A percentile compares a stretch with the other conserved stretches of the same genome.
These are phyloP conservation scores for Oncopodura yosiiana DNA, from an alignment of 1,140 invertebrate genomes.

Conservation along the genomic window DNA sequence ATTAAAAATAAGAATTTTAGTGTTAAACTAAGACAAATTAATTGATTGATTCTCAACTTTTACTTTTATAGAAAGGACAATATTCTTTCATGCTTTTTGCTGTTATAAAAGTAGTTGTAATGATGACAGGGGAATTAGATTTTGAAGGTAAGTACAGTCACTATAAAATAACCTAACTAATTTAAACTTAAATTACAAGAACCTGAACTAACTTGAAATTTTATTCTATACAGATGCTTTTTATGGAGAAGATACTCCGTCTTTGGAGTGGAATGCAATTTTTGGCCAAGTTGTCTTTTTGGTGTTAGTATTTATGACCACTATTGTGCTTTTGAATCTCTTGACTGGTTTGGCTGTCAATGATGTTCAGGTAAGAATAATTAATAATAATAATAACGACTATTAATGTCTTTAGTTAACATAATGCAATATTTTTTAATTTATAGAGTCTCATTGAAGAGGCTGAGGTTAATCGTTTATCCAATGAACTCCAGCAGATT, in stretches of 20 bases:
- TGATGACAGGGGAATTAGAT: conserved; percentile 28
- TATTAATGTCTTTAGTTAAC: conserved; percentile 9
- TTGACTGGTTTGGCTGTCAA: conserved; percentile 24
- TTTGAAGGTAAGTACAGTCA: no score
- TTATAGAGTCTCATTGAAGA: conserved; percentile 24
- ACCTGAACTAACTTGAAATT: no score
- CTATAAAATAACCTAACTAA: no score
- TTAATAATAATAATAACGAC: neutral
- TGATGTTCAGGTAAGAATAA: conserved; percentile 17
- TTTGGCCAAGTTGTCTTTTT: conserved; percentile 18
- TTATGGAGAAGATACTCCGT: conserved; percentile 13
- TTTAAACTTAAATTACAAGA: no score
- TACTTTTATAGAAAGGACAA: conserved; percentile 19
- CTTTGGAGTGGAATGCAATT: conserved; percentile 2
- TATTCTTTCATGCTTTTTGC: conserved; percentile 16
- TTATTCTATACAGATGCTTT: no score
- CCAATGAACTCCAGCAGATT: conserved; percentile 24
- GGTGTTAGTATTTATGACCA: conserved; percentile 19
- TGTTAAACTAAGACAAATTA: neutral
- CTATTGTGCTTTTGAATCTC: conserved; percentile 25
- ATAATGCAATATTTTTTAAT: neutral
- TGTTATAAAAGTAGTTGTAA: conserved; percentile 21
- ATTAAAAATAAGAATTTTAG: neutral
- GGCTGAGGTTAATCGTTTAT: conserved; percentile 22
- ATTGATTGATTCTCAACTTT: neutral